Evolutionary conservation across 2,888 invertebrate genomes (phyloP).

Genomic region (Aleiodes alternator): DNA sequence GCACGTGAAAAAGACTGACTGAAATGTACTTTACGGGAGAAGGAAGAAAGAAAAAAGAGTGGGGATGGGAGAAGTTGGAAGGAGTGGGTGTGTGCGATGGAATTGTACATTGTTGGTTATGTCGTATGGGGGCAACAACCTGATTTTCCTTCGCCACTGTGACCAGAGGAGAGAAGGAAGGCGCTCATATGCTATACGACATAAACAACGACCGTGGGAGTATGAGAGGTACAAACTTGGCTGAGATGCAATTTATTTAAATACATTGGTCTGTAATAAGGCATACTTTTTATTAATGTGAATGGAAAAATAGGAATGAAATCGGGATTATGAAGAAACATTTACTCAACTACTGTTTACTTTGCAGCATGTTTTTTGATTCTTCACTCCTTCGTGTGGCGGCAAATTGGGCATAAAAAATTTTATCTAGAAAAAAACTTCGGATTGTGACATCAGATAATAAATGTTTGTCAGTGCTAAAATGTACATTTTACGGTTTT

Average conservation of each 20-base stretch:
- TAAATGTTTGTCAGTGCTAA: too few relatives aligned
- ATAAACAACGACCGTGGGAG: slow-evolving; percentile 48
- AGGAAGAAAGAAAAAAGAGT: neutral
- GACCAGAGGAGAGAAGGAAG: slow-evolving; percentile 39
- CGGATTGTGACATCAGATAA: too few relatives aligned
- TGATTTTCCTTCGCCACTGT: slow-evolving; percentile 49
- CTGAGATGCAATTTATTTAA: slow-evolving; percentile 27
- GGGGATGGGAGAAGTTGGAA: neutral
- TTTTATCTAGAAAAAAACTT: too few relatives aligned
- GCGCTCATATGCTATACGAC: slow-evolving; percentile 6
- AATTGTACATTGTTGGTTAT: slow-evolving; percentile 48
- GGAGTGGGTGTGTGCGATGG: slow-evolving; percentile 28
- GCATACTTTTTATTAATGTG: too few relatives aligned
- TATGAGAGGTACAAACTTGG: slow-evolving; percentile 17
- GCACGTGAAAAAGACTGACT: slow-evolving; percentile 6
- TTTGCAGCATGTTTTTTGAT: neutral
- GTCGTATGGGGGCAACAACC: slow-evolving; percentile 50
- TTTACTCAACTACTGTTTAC: too few relatives aligned
- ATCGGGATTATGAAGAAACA: too few relatives aligned
- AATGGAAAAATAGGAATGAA: too few relatives aligned
- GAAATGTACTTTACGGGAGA: slow-evolving; percentile 6
- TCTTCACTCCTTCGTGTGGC: neutral
- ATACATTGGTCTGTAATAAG: slow-evolving; percentile 14
- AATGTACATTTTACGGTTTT: too few relatives aligned
- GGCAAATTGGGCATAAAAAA: too few relatives aligned